Percentiles rank a stretch among this genome's conserved stretches.
Evolutionary conservation across 2,113 vertebrate genomes (phyloP).

Genomic region (Illadopsis cleaveri): DNA sequence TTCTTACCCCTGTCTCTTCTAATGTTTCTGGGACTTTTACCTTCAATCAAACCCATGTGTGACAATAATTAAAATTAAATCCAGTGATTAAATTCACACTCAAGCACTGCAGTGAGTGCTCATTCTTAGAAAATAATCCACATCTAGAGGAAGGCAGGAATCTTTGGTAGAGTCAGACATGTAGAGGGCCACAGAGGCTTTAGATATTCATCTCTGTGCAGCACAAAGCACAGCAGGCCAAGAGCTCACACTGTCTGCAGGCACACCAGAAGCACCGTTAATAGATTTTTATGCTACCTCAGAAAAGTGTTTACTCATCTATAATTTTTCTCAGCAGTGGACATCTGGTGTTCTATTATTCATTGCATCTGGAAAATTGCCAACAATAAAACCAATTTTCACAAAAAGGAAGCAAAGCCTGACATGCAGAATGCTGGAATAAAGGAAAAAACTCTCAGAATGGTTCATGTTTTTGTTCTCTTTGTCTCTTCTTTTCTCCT

Average conservation of each 20-base stretch:
- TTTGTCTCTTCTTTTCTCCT: background rate
- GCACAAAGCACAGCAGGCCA: background rate
- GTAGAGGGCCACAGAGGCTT: background rate
- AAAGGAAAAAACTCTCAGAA: background rate
- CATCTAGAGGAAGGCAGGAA: background rate
- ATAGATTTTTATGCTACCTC: conserved; percentile 29
- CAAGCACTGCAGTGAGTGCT: background rate
- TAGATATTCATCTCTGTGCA: background rate
- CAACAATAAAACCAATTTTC: conserved; percentile 31
- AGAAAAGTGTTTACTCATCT: conserved; percentile 40
- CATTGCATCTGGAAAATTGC: conserved; percentile 36
- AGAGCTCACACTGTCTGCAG: background rate
- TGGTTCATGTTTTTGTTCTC: background rate
- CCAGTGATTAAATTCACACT: background rate
- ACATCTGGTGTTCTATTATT: conserved; percentile 58
- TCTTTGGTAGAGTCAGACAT: background rate
- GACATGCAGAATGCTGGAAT: background rate
- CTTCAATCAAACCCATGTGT: background rate
- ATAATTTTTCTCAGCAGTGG: conserved; percentile 19
- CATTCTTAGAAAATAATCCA: background rate
- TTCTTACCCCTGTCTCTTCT: background rate
- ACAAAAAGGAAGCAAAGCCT: background rate
- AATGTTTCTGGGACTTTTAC: background rate
- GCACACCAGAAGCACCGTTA: background rate
- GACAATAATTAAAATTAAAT: background rate